phyloP scores from a whole-genome alignment of 1,140 invertebrate species.

The Meloidogyne chitwoodi region DNA sequence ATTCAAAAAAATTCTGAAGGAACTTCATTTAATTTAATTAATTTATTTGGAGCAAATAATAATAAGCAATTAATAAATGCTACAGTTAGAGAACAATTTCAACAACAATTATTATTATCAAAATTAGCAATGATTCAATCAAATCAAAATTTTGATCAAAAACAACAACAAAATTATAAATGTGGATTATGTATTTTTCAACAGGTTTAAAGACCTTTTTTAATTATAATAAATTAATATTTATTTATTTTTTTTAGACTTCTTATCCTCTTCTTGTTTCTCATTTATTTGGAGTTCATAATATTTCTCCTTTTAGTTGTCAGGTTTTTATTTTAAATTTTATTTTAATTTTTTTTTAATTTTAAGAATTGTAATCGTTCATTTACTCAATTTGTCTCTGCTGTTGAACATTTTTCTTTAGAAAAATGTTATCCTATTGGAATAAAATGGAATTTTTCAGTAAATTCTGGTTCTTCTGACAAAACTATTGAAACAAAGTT shows the following conservation, averaged over 20 bases:
- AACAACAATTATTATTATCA: background rate
- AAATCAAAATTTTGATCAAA: background rate
- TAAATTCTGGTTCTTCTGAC: background rate
- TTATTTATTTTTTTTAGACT: slow-evolving; percentile 10
- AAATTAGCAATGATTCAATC: background rate
- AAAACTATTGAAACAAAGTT: background rate
- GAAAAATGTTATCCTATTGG: background rate
- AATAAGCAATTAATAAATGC: background rate
- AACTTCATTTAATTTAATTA: background rate
- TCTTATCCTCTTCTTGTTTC: slow-evolving; percentile 32
- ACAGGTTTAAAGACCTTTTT: background rate
- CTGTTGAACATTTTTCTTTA: slow-evolving; percentile 25
- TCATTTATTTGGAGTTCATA: slow-evolving; percentile 37
- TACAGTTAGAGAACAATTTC: background rate
- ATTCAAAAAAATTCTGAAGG: background rate
- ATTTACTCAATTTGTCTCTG: background rate
- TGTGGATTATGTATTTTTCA: background rate
- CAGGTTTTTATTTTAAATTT: slow-evolving; percentile 25
- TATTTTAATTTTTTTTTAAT: background rate
- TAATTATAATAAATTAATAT: slow-evolving; percentile 11
- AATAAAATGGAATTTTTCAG: slow-evolving; percentile 5
- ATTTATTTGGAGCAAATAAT: background rate
- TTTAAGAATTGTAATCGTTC: background rate
- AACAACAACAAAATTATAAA: slow-evolving; percentile 11
- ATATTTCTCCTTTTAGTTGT: slow-evolving; percentile 35